Conservation (phyloP, 2,113 vertebrate species). For the Excalfactoria chinensis region DNA sequence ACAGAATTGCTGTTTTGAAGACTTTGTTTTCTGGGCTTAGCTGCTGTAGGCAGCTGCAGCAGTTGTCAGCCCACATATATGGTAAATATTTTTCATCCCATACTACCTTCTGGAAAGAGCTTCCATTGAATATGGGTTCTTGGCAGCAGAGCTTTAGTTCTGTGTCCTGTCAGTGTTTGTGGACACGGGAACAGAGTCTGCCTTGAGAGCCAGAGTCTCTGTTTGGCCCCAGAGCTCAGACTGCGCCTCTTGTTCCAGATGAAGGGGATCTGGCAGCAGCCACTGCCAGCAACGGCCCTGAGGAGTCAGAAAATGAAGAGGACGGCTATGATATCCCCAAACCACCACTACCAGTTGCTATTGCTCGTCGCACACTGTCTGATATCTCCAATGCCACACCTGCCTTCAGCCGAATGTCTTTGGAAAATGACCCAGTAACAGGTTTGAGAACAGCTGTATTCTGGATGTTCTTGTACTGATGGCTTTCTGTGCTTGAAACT, state of each 20-base stretch:
- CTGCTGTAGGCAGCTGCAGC: background rate
- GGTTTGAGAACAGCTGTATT: background rate
- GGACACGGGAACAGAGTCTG: background rate
- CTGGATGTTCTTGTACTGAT: rapidly evolving
- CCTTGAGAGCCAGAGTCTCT: background rate
- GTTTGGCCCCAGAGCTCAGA: background rate
- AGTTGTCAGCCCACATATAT: background rate
- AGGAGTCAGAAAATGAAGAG: conserved; percentile 84
- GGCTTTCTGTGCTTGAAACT: background rate
- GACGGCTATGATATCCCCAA: conserved; percentile 91
- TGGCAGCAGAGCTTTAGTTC: background rate
- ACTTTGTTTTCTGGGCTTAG: background rate
- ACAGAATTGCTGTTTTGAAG: background rate
- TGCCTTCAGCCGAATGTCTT: conserved; percentile 83
- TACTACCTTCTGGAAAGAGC: background rate
- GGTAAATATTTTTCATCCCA: background rate
- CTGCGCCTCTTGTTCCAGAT: conserved; percentile 22
- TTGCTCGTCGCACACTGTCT: conserved; percentile 87
- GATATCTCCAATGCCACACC: conserved; percentile 87
- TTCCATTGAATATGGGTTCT: background rate
- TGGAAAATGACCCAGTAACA: conserved; percentile 80
- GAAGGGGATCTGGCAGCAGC: conserved; percentile 67
- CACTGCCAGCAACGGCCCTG: conserved; percentile 77
- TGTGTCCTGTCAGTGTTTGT: background rate
- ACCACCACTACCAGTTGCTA: conserved; percentile 75